These are phyloP conservation scores for Paedocypris micromegethes DNA, from an alignment of 2,797 vertebrate species.

Conservation along the genomic window DNA sequence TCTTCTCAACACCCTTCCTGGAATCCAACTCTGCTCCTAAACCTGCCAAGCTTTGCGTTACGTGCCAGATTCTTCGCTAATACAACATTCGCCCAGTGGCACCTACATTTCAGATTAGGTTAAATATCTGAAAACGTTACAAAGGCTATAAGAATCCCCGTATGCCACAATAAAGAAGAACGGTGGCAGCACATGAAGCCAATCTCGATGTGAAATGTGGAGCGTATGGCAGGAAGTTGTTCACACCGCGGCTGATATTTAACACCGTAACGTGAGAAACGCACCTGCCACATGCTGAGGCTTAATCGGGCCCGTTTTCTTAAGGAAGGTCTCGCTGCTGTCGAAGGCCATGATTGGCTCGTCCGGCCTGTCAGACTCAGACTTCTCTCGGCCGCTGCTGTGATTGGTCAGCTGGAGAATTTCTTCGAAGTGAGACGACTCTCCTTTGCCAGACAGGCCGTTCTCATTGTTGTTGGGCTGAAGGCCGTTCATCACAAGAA, in stretches of 20 bases:
- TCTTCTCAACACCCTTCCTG: constrained; percentile 54
- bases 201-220: no score
- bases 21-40: constrained; percentile 54
- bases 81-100: constrained; percentile 16
- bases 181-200: no score
- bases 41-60: constrained; percentile 36
- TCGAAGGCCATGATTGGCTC: constrained; percentile 83
- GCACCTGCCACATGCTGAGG: constrained; percentile 90
- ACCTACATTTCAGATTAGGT: constrained; percentile 39
- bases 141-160: constrained; percentile 26
- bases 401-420: constrained; percentile 75
- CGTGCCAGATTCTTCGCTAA: constrained; percentile 13
- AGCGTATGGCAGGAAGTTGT: background rate
- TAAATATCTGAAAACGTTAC: constrained; percentile 6
- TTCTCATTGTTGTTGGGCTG: constrained; percentile 83
- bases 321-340: constrained; percentile 84
- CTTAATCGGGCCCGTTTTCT: constrained; percentile 82
- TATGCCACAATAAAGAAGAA: constrained; percentile 21
- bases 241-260: background rate
- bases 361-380: constrained; percentile 52
- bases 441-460: constrained; percentile 74
- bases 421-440: constrained; percentile 61
- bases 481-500: constrained; percentile 77
- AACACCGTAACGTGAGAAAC: constrained; percentile 1
- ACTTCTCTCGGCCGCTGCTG: constrained; percentile 63